Evolutionary conservation across 2,113 vertebrate genomes (phyloP), one percentile per base, ranked within the genome.

Genomic region (Trichomycterus rosablanca): DNA sequence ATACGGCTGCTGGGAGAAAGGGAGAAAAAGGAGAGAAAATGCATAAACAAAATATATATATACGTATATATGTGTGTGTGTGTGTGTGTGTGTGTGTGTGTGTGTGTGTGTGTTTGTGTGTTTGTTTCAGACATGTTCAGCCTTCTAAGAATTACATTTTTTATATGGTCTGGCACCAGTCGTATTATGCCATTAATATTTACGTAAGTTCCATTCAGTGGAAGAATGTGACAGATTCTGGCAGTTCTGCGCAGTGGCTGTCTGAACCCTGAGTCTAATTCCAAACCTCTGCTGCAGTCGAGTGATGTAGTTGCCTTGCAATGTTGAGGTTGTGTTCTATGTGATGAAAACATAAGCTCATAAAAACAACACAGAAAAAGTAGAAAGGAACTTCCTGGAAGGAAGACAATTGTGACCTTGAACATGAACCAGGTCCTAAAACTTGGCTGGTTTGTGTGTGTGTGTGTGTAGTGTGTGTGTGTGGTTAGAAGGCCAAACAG

Each of bases 341-440:
- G 54, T 42, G 42, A 57, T 50, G 49, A 63, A 70, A 70, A 63
- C 59, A 35, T 46, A 70, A 68, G 58, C 52, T 71, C 28, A 50
- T 71, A 62, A 71, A 71, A 71, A 68, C 59, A 66, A 66, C 35
- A 59, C 14, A 40, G 45, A 26, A 57, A 28, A 46, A 37, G 39
- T 58, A 55, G 32, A 54, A 57, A 67, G 55, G 46, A 52, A 14
- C 43, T 39, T 50, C 60, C 61, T 70, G 56, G 68, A 61, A 63
- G 48, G 42, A 68, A 48, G 60, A 66, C 74, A 70, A 71, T 70
- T 30, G 64, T 61, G 59, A 67, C 71, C 74, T 62, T 71, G 63
- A 70, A 63, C 46, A 46, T 44, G 71, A 28, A 46, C 67, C 63
- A 57, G 43, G 34, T 63, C 64, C 35, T 24, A 68, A 30, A 50